Base-by-base conservation (phyloP, 1,140 invertebrate species). In the Pseudomyrmex gracilis region DNA sequence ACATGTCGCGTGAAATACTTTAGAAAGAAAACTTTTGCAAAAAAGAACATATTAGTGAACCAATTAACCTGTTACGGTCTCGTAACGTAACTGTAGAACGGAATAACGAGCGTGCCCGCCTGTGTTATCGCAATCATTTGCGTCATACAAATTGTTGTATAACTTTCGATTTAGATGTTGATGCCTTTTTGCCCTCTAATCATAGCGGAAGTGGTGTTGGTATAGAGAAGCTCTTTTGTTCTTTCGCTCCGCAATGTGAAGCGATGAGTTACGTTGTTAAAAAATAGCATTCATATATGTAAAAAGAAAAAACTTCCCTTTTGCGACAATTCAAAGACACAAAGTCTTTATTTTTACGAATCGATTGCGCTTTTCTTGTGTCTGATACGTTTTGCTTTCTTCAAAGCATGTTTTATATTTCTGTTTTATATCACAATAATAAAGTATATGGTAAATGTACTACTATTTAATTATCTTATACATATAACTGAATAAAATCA, bases 351-450 rank as follows among this genome's bases (percentile, higher is more conserved):
- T 84, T 87, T 86, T 34, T 34, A 87, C 60, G 80, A 34, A 64
- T 90, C 87, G 88, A 89, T 93, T 93, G 92, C 91, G 92, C 92
- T 93, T 93, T 93, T 91, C 87, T 93, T 92, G 87, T 82, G 34
- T 34, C 0, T 34, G 5, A 34, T 3, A 24, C 34, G 34, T 34
- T 34, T 34, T 34, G 34, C 34, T 34, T 34, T 34, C 5, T 34
- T 34, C 7, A 5, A 34, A 34, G 5, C 34, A 34, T 34, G 34
- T 34, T 34, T 34, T 34, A 34, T 34, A 34, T 0, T 34, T 34
- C 34, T 7, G 0, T 5, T 34, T 24, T 34, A 34, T 34, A 34
- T 34, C 34, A 34, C 4, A 34, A 34, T 5, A 34, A 34, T 34
- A 34, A 34, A 34, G 24, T 34, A 34, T n/a, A n/a, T n/a, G n/a